Evolutionary conservation across 1,140 invertebrate species (phyloP).

Genomic region (Laodelphax striatellus): DNA sequence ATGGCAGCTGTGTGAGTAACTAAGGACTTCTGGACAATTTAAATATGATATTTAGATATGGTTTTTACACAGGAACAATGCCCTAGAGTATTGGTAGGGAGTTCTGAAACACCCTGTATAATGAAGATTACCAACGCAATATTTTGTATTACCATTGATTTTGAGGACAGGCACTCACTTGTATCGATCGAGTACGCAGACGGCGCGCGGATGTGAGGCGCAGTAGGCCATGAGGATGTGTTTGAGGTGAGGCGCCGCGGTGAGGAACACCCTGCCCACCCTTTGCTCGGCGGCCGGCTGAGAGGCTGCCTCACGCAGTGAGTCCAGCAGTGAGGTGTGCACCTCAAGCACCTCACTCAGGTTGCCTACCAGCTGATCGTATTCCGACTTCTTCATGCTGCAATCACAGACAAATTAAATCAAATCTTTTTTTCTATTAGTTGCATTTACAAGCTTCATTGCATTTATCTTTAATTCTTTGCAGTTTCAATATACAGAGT

Average conservation of each 20-base stretch:
- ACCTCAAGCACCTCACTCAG: conserved; percentile 73
- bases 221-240: conserved; percentile 80
- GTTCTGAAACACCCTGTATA: no score
- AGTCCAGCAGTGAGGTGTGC: conserved; percentile 64
- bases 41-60: no score
- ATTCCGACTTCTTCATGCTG: conserved; percentile 77
- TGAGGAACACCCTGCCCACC: conserved; percentile 84
- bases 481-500: no score
- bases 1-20: no score
- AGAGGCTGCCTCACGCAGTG: conserved; percentile 61
- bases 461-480: no score
- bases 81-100: no score
- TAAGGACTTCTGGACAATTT: no score
- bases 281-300: conserved; percentile 62
- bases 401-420: conserved; percentile 20
- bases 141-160: no score
- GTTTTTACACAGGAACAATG: no score
- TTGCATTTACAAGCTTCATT: no score
- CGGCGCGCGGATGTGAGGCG: conserved; percentile 82
- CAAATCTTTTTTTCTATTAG: no score
- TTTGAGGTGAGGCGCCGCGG: conserved; percentile 76
- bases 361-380: conserved; percentile 74
- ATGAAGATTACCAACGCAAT: no score
- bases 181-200: conserved; percentile 80
- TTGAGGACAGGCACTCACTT: conserved; percentile 66